Percentiles rank a stretch among this genome's conserved stretches.
Conservation (phyloP, 2,113 vertebrate species). For the Anthoscopus minutus region DNA sequence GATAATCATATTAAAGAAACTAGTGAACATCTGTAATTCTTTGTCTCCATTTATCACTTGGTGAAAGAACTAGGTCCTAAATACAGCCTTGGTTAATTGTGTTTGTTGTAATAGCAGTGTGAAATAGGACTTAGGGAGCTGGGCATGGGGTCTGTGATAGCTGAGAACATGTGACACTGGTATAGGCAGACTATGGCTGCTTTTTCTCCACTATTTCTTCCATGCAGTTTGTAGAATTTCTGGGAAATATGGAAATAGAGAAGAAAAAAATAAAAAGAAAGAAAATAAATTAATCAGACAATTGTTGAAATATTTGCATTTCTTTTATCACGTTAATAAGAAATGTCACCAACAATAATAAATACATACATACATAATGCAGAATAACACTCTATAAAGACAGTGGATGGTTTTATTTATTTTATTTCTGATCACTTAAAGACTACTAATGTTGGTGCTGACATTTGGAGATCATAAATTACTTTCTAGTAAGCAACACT, state of each 20-base stretch:
- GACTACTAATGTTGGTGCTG: constrained; percentile 29
- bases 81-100: not conserved
- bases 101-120: not conserved
- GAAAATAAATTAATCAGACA: not conserved
- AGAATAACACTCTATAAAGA: not conserved
- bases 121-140: not conserved
- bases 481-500: constrained; percentile 21
- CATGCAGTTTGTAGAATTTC: constrained; percentile 3
- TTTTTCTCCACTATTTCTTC: not conserved
- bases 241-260: not conserved
- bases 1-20: constrained; percentile 35
- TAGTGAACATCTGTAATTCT: constrained; percentile 2
- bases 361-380: not conserved
- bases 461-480: constrained; percentile 69
- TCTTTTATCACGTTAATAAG: constrained; percentile 7
- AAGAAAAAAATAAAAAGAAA: not conserved
- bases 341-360: not conserved
- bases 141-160: not conserved
- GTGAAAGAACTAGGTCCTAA: not conserved
- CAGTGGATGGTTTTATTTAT: constrained; percentile 14
- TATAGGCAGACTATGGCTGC: rapidly evolving
- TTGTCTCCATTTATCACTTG: not conserved
- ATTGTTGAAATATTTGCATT: constrained; percentile 42
- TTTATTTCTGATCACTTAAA: constrained; percentile 30
- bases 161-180: not conserved